These are phyloP conservation scores for Petroica traversi DNA, from an alignment of 2,113 vertebrate genomes.

Conservation along the genomic window DNA sequence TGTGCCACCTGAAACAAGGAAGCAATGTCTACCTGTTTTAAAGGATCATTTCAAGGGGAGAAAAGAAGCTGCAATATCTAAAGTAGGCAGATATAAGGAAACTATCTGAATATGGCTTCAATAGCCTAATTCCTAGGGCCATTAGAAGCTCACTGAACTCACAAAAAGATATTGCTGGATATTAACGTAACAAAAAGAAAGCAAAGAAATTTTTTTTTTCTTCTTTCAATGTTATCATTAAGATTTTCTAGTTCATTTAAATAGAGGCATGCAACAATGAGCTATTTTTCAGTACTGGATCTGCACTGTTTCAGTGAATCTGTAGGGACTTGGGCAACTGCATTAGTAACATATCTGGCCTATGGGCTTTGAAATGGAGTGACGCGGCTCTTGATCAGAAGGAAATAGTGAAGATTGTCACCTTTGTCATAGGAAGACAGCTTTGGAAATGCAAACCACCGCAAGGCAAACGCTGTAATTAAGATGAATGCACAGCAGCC, in stretches of 20 bases:
- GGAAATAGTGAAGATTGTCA: background rate
- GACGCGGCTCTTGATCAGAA: background rate
- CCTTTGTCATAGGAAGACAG: background rate
- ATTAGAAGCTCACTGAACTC: background rate
- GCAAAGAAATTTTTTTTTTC: background rate
- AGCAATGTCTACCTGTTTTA: background rate
- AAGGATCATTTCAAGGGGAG: background rate
- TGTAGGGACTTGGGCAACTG: background rate
- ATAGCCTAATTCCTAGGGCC: background rate
- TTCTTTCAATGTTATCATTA: background rate
- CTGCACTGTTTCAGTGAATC: background rate
- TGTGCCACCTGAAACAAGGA: background rate
- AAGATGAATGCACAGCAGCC: background rate
- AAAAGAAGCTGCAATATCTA: background rate
- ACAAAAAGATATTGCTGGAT: background rate
- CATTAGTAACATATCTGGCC: background rate
- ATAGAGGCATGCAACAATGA: background rate
- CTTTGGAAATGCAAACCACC: background rate
- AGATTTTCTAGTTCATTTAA: background rate
- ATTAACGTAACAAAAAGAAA: background rate
- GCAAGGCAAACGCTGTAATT: background rate
- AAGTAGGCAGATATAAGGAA: background rate
- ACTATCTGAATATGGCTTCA: background rate
- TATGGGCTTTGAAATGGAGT: background rate
- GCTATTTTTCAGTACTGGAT: background rate